Percentiles rank a stretch among this genome's conserved stretches.
These are phyloP conservation scores for Sarcophaga variegata DNA, from an alignment of 2,888 invertebrate genomes.

Conservation along the genomic window DNA sequence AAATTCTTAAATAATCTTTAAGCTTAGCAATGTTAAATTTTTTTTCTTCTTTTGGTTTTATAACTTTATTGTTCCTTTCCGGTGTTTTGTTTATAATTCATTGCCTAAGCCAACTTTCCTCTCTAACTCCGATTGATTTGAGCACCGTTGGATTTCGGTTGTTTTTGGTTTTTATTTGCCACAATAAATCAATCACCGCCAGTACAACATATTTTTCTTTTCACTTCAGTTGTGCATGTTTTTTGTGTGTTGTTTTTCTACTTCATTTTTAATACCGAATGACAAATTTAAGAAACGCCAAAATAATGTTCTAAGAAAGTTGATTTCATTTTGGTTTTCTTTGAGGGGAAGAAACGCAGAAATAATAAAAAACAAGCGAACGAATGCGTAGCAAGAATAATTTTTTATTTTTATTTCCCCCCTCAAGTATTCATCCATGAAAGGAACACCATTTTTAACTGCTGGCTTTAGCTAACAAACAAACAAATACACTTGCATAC, in stretches of 20 bases:
- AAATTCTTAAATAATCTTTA: slow-evolving; percentile 19
- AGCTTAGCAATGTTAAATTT: slow-evolving; percentile 22
- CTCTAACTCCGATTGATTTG: no score
- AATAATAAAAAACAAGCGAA: slow-evolving; percentile 11
- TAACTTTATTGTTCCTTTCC: neutral
- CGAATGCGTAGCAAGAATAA: slow-evolving; percentile 3
- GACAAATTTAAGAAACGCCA: slow-evolving; percentile 65
- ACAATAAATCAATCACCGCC: slow-evolving; percentile 67
- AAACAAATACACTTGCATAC: no score
- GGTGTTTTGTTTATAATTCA: slow-evolving; percentile 15
- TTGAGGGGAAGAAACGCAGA: slow-evolving; percentile 16
- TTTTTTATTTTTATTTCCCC: neutral
- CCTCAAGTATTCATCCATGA: no score
- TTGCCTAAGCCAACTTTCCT: no score
- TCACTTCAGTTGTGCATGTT: neutral
- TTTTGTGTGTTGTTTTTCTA: neutral
- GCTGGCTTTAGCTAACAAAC: no score
- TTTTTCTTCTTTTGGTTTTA: neutral
- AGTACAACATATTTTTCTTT: slow-evolving; percentile 35
- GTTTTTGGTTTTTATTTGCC: slow-evolving; percentile 43
- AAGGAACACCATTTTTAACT: no score
- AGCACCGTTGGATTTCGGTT: neutral
- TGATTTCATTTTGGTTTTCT: slow-evolving; percentile 2
- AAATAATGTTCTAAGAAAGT: slow-evolving; percentile 55
- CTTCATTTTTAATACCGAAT: slow-evolving; percentile 35